These are phyloP conservation scores for Acipenser oxyrinchus DNA, from an alignment of 2,797 vertebrate species.

Conservation along the genomic window DNA sequence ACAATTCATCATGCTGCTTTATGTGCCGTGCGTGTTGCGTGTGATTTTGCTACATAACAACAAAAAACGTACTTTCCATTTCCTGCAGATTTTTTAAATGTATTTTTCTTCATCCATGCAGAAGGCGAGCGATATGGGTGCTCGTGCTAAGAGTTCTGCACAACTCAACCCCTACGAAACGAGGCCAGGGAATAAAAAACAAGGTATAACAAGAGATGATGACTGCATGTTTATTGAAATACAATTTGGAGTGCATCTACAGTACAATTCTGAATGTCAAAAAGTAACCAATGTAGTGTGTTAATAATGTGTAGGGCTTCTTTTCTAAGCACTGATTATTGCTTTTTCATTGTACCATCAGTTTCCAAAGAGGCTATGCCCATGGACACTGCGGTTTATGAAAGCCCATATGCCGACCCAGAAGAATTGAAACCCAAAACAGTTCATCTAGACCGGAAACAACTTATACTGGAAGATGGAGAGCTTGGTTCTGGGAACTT, in stretches of 20 bases:
- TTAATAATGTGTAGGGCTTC: too few species aligned
- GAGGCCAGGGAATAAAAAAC: slow-evolving; percentile 10
- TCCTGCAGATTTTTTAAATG: background rate
- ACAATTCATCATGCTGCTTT: slow-evolving; percentile 9
- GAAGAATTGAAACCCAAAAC: slow-evolving; percentile 82
- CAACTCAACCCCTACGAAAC: slow-evolving; percentile 40
- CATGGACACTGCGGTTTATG: slow-evolving; percentile 89
- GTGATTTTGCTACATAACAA: background rate
- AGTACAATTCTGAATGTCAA: too few species aligned
- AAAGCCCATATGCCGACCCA: slow-evolving; percentile 92
- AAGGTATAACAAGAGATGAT: too few species aligned
- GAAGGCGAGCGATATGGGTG: slow-evolving; percentile 7
- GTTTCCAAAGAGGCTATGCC: slow-evolving; percentile 66
- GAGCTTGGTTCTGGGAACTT: slow-evolving; percentile 96
- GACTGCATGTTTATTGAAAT: too few species aligned
- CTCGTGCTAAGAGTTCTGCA: background rate
- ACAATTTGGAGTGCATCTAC: too few species aligned
- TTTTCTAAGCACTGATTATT: background rate
- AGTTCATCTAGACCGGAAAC: slow-evolving; percentile 65
- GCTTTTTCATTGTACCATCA: background rate
- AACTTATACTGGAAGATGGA: slow-evolving; percentile 74
- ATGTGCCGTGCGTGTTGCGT: slow-evolving; percentile 3
- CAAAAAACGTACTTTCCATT: too few species aligned
- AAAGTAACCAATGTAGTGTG: too few species aligned
- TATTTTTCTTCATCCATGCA: background rate